These are phyloP conservation scores for Todiramphus saurophagus DNA, from an alignment of 2,113 vertebrate species.

Conservation along the genomic window DNA sequence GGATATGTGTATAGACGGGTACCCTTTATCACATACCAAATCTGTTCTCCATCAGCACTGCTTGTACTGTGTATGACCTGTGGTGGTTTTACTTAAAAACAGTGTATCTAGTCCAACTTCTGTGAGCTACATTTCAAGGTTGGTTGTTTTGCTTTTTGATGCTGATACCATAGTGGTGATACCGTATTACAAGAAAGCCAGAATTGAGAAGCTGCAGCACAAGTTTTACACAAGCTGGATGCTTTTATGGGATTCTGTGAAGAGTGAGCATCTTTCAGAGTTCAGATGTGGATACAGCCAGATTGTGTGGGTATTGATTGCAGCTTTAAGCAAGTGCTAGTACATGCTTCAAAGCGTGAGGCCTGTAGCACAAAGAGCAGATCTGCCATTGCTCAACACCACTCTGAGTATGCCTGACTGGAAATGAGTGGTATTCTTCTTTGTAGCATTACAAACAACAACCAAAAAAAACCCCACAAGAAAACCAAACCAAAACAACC, in stretches of 20 bases:
- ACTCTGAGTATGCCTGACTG: background rate
- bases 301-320: background rate
- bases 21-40: background rate
- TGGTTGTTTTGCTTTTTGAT: background rate
- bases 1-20: background rate
- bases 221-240: background rate
- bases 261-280: background rate
- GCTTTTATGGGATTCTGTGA: background rate
- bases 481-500: too few species aligned
- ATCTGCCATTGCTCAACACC: background rate
- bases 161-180: background rate
- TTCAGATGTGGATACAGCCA: background rate
- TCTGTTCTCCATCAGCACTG: rapidly evolving
- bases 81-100: background rate
- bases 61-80: background rate
- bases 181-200: background rate
- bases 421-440: background rate
- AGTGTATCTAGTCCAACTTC: background rate
- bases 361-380: background rate
- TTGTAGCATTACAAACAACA: background rate
- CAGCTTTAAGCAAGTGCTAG: background rate
- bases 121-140: background rate
- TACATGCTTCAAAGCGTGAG: background rate
- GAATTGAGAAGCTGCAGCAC: background rate
- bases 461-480: too few species aligned